phyloP scores from a whole-genome alignment of 2,113 vertebrate species.

The Trichomycterus rosablanca region DNA sequence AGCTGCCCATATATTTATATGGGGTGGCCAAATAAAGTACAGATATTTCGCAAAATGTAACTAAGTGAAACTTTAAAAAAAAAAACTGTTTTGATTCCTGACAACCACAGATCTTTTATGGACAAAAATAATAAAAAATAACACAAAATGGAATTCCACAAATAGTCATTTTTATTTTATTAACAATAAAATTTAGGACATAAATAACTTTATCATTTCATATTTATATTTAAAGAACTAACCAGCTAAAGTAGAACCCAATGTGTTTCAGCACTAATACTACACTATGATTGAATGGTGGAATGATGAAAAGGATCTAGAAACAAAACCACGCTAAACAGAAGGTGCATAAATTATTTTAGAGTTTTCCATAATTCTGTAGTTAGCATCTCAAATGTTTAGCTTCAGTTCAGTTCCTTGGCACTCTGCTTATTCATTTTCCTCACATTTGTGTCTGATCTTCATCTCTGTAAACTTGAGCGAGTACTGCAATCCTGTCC shows the following conservation, averaged over 20 bases:
- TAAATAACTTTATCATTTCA: constrained; percentile 17
- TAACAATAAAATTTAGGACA: constrained; percentile 11
- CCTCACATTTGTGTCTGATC: constrained; percentile 76
- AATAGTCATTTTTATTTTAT: constrained; percentile 1
- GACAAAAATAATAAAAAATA: constrained; percentile 6
- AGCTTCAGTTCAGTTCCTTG: constrained; percentile 24
- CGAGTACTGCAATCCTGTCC: constrained; percentile 95
- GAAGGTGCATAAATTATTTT: not conserved
- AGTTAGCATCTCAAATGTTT: constrained; percentile 38
- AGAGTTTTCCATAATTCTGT: constrained; percentile 23
- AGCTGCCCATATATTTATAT: no score
- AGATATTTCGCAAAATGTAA: not conserved
- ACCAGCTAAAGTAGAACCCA: constrained; percentile 13
- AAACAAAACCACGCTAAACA: constrained; percentile 16
- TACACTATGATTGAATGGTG: constrained; percentile 4
- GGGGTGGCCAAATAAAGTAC: no score
- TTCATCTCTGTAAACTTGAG: constrained; percentile 93
- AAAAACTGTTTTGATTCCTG: not conserved
- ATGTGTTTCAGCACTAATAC: constrained; percentile 19
- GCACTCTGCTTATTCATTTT: constrained; percentile 56
- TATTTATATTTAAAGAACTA: constrained; percentile 26
- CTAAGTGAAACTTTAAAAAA: not conserved
- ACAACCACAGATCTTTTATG: not conserved
- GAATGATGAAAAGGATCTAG: constrained; percentile 1
- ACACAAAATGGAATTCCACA: constrained; percentile 19